These are phyloP conservation scores for Trachemys scripta DNA, from an alignment of 2,113 vertebrate species.

Conservation along the genomic window DNA sequence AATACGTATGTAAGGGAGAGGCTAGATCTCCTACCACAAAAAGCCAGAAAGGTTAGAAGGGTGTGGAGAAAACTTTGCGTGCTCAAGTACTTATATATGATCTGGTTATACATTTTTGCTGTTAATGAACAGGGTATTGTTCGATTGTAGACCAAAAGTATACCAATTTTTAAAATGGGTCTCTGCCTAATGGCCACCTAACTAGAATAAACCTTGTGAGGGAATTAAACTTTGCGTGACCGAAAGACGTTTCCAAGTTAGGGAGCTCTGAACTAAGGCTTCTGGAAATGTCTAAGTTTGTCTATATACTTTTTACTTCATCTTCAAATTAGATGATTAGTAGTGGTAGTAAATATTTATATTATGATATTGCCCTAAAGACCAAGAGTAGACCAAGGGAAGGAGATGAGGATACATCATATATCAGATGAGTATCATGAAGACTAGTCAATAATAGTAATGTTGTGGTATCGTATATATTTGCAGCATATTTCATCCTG, in stretches of 20 bases:
- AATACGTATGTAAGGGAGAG: not conserved
- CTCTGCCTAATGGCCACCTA: not conserved
- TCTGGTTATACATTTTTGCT: not conserved
- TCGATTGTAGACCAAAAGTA: not conserved
- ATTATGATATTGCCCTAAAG: not conserved
- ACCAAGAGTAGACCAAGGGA: not conserved
- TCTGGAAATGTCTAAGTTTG: not conserved
- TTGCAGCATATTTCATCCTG: no score
- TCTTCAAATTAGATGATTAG: not conserved
- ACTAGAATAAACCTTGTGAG: not conserved
- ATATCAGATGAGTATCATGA: no score
- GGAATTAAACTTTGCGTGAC: not conserved
- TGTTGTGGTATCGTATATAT: no score
- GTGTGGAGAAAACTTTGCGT: not conserved
- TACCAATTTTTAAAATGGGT: not conserved
- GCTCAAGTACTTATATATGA: not conserved
- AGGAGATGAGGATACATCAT: not conserved
- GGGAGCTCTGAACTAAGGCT: not conserved
- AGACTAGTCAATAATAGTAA: no score
- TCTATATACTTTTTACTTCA: not conserved
- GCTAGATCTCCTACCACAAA: not conserved
- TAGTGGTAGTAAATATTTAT: not conserved
- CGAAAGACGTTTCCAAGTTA: not conserved
- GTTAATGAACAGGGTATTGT: not conserved
- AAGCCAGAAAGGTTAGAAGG: not conserved